These are phyloP conservation scores for Apis laboriosa DNA, from an alignment of 1,140 invertebrate genomes.

Conservation along the genomic window DNA sequence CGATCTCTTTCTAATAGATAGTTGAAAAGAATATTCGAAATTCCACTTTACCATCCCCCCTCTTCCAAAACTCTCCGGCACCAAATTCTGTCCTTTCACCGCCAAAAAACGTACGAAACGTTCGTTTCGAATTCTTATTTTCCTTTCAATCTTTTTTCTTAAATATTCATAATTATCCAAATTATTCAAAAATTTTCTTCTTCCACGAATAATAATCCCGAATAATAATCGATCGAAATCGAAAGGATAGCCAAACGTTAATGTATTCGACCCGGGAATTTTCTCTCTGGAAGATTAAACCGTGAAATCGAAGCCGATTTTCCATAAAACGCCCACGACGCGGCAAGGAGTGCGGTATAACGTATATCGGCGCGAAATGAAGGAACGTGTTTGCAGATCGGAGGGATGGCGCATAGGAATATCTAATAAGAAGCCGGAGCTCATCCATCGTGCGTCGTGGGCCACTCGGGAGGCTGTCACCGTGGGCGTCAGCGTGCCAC, in stretches of 20 bases:
- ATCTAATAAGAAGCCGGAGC: constrained; percentile 78
- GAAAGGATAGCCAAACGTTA: no score
- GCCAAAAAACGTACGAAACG: not conserved
- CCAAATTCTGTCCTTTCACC: no score
- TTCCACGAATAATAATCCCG: no score
- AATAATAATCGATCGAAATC: no score
- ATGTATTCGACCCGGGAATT: no score
- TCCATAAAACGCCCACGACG: constrained; percentile 50
- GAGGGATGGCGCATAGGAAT: constrained; percentile 66
- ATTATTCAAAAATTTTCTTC: no score
- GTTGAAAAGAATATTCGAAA: constrained; percentile 14
- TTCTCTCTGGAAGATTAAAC: no score
- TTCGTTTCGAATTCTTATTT: no score
- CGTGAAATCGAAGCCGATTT: not conserved
- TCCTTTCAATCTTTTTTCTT: no score
- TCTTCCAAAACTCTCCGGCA: not conserved
- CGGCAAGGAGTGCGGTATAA: constrained; percentile 58
- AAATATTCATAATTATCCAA: no score
- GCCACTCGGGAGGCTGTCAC: constrained; percentile 77
- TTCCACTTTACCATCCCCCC: constrained; percentile 8
- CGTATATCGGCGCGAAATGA: constrained; percentile 66
- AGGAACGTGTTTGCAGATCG: constrained; percentile 62
- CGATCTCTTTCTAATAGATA: not conserved
- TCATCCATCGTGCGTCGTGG: constrained; percentile 75
- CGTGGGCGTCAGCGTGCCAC: constrained; percentile 75